These are phyloP conservation scores for Anoplius nigerrimus DNA, from an alignment of 2,888 invertebrate genomes.

Conservation along the genomic window DNA sequence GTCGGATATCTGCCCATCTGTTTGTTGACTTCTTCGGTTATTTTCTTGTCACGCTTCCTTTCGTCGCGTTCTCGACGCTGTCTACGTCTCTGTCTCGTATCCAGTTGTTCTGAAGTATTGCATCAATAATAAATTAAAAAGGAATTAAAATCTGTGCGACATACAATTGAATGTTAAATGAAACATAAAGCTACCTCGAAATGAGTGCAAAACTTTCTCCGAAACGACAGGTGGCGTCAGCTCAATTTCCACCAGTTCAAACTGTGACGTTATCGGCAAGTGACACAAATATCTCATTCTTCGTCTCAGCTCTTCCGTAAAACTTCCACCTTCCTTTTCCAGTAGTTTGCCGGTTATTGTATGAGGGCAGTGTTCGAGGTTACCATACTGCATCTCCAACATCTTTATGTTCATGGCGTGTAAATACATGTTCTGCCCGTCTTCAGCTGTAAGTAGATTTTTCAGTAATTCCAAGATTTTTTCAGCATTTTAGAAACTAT, in stretches of 20 bases:
- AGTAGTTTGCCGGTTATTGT: conserved; percentile 85
- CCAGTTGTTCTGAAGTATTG: conserved; percentile 81
- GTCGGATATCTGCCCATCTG: conserved; percentile 82
- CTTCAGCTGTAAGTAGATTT: conserved; percentile 81
- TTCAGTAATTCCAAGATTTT: neutral
- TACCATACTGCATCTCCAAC: conserved; percentile 90
- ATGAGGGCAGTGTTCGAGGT: conserved; percentile 86
- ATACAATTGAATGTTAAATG: neutral
- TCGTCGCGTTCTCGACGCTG: conserved; percentile 86
- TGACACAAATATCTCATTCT: conserved; percentile 88
- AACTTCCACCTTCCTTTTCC: conserved; percentile 91
- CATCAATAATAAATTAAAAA: neutral
- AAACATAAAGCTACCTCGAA: conserved; percentile 78
- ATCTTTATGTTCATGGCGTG: conserved; percentile 94
- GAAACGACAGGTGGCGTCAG: conserved; percentile 85
- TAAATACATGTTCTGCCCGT: conserved; percentile 94
- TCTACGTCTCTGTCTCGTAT: conserved; percentile 82
- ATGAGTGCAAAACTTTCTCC: conserved; percentile 81
- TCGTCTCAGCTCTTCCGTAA: conserved; percentile 88
- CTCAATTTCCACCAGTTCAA: conserved; percentile 92
- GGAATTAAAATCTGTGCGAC: too few species aligned
- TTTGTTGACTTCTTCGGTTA: conserved; percentile 83
- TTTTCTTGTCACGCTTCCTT: conserved; percentile 85
- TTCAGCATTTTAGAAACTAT: conserved; percentile 12
- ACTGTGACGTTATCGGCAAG: conserved; percentile 92